phyloP scores from a whole-genome alignment of 2,888 invertebrate genomes.

The Dermolepida albohirtum region DNA sequence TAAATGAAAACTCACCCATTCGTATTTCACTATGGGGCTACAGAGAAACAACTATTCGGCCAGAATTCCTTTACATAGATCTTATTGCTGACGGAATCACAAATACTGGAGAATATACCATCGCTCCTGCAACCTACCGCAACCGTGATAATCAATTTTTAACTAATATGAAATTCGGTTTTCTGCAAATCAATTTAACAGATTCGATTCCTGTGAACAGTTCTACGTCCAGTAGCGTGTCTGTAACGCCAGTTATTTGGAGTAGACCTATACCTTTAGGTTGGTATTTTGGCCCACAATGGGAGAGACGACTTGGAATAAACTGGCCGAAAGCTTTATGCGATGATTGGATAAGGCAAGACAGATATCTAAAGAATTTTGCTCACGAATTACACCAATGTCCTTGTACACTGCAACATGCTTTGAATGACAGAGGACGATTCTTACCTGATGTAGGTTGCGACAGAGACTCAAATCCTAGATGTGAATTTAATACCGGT shows the following conservation, averaged over 20 bases:
- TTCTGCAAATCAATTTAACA: conserved; percentile 88
- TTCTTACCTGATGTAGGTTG: conserved; percentile 92
- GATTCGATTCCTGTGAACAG: conserved; percentile 70
- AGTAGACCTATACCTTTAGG: conserved; percentile 90
- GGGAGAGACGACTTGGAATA: conserved; percentile 83
- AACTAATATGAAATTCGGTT: conserved; percentile 85
- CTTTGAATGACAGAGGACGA: conserved; percentile 90
- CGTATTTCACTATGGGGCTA: conserved; percentile 92
- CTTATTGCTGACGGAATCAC: conserved; percentile 72
- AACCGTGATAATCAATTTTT: conserved; percentile 76
- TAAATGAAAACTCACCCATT: conserved; percentile 80
- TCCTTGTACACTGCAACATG: conserved; percentile 93
- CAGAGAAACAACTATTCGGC: conserved; percentile 83
- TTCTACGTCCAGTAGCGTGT: conserved; percentile 52
- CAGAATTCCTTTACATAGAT: conserved; percentile 85
- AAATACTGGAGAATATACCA: conserved; percentile 74
- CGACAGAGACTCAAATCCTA: conserved; percentile 90
- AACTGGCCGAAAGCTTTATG: conserved; percentile 89
- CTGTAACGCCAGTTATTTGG: conserved; percentile 76
- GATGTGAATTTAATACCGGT: conserved; percentile 88
- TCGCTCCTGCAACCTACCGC: conserved; percentile 79
- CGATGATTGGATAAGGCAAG: conserved; percentile 89
- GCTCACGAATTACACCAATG: conserved; percentile 87
- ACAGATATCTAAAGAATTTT: conserved; percentile 85
- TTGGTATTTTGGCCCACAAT: conserved; percentile 93